These are phyloP conservation scores for Drosophila cracens DNA, from an alignment of 2,888 invertebrate species.

Conservation along the genomic window DNA sequence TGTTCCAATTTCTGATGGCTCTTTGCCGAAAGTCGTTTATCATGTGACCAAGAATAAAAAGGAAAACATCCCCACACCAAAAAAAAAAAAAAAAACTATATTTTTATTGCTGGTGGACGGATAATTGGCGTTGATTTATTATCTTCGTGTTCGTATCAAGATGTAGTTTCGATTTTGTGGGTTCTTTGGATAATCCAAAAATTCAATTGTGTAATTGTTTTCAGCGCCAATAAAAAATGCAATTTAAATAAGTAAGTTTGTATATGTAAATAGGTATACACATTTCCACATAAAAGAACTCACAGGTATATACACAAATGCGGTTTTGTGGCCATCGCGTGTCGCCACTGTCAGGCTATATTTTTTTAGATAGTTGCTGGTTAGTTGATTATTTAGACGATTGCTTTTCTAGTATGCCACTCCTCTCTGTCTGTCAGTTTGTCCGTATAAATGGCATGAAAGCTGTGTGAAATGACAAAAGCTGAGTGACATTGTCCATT, in stretches of 20 bases:
- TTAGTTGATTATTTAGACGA: constrained; percentile 47
- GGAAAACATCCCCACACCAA: constrained; percentile 1
- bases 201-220: constrained; percentile 69
- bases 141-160: constrained; percentile 59
- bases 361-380: constrained; percentile 62
- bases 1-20: constrained; percentile 48
- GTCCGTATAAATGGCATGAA: constrained; percentile 67
- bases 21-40: constrained; percentile 54
- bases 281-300: not conserved
- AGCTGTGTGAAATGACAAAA: constrained; percentile 68
- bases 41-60: constrained; percentile 46
- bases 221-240: constrained; percentile 14
- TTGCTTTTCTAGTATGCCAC: constrained; percentile 57
- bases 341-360: constrained; percentile 38
- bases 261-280: not conserved
- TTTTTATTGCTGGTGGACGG: not conserved
- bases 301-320: constrained; percentile 35
- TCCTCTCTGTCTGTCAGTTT: constrained; percentile 47
- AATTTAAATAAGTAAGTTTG: constrained; percentile 13
- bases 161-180: constrained; percentile 45
- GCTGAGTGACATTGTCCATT: constrained; percentile 24
- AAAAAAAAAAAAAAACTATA: constrained; percentile 5
- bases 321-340: constrained; percentile 61
- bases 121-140: constrained; percentile 80
- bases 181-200: constrained; percentile 55